phyloP scores from a whole-genome alignment of 2,888 invertebrate genomes.

The Chrysodeixis includens region DNA sequence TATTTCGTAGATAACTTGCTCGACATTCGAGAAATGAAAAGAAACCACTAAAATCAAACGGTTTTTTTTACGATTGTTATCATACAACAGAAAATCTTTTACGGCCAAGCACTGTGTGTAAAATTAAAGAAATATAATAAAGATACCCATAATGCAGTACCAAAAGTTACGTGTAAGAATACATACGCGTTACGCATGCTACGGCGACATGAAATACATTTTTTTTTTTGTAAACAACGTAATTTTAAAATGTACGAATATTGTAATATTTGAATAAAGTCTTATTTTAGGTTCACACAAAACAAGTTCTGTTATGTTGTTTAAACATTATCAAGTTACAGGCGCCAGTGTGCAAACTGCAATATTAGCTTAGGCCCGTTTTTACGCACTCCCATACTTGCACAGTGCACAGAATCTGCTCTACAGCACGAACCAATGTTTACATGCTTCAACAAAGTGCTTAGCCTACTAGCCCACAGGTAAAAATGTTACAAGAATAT shows the following conservation, averaged over 20 bases:
- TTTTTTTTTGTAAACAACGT: too few relatives aligned
- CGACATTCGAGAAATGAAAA: too few relatives aligned
- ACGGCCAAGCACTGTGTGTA: too few relatives aligned
- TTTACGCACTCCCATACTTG: slow-evolving; percentile 31
- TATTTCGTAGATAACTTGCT: too few relatives aligned
- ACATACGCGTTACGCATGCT: too few relatives aligned
- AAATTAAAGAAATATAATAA: too few relatives aligned
- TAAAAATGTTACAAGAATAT: neutral
- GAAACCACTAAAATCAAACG: too few relatives aligned
- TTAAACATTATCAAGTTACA: slow-evolving; percentile 76
- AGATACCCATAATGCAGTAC: too few relatives aligned
- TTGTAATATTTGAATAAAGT: slow-evolving; percentile 22
- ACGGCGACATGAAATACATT: too few relatives aligned
- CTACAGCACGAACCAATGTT: slow-evolving; percentile 39
- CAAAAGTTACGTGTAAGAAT: too few relatives aligned
- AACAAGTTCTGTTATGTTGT: slow-evolving; percentile 57
- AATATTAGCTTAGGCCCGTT: slow-evolving; percentile 80
- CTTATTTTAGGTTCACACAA: slow-evolving; percentile 36
- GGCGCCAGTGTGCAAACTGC: slow-evolving; percentile 86
- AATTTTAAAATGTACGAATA: neutral
- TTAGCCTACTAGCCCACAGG: slow-evolving; percentile 1
- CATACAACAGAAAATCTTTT: too few relatives aligned
- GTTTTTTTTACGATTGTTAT: too few relatives aligned
- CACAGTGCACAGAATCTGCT: slow-evolving; percentile 43
- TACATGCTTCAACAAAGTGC: slow-evolving; percentile 13